Evolutionary conservation across 2,797 vertebrate species (phyloP), one percentile per base, ranked within the genome.

Genomic region (Sparidentex hasta): DNA sequence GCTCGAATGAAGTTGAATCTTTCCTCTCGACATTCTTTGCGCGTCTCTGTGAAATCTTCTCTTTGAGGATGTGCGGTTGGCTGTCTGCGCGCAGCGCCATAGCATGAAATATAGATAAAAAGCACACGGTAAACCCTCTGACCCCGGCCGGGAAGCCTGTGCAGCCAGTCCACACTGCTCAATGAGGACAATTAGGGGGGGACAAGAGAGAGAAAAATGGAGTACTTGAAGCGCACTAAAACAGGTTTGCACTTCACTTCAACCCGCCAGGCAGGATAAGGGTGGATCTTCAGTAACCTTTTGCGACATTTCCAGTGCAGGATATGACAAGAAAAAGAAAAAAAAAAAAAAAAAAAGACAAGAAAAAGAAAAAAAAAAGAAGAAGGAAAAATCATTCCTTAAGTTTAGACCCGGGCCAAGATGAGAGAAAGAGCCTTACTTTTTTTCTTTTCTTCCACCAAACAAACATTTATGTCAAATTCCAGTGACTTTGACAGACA

Each of bases 131-230:
- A 96, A 97, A 98, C 96, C 95, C 94, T 92, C 78, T 93, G 95
- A 97, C 95, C 95, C 90, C 56, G 56, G 85, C 23, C 92, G 90
- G 92, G 86, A 93, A 88, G 92, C 86, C 93, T 95, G 94, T 92
- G 87, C 93, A 94, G 95, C 95, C 96, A 94, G 95, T 95, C 95
- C 95, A 95, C 95, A 90, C 82, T 88, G 88, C 86, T 94, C 87
- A 96, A 94, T 95, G 96, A 95, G 93, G 94, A 95, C 94, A 96
- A 96, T 96, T 93, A 95, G 92, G 89, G 82, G 88, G 89, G 85
- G 78, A 89, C 92, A 92, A 94, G 91, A 62, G 64, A 65, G 51
- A 76, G 50, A 77, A 85, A 87, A 87, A 87, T 78, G 56, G 85
- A 85, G 86, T 74, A 78, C 80, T 92, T 90, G 81, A 89, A 87